A percentile compares a stretch with the other conserved stretches of the same genome.
Conservation (phyloP, 2,797 vertebrate species). For the Delichon dasypus region DNA sequence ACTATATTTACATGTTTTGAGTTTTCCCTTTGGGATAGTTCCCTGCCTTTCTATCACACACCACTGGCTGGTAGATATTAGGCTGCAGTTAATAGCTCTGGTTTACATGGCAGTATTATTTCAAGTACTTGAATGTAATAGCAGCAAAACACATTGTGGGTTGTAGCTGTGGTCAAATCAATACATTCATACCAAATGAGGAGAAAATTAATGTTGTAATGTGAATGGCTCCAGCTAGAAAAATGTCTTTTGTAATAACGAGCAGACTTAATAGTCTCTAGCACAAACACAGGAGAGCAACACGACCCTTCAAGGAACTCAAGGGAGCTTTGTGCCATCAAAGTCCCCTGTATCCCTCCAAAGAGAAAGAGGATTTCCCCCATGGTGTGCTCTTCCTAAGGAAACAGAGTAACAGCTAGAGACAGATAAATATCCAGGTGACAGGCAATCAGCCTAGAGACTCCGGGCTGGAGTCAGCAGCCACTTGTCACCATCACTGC, state of each 20-base stretch:
- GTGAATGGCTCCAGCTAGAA: neutral
- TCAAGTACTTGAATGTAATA: neutral
- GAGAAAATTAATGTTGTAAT: conserved; percentile 24
- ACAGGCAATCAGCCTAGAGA: neutral
- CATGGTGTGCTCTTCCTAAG: neutral
- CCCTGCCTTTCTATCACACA: neutral
- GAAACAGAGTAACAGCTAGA: neutral
- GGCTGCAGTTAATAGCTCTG: conserved; percentile 18
- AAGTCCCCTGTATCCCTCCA: neutral
- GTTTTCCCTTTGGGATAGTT: conserved; percentile 1
- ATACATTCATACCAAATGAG: neutral
- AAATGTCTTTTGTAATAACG: neutral
- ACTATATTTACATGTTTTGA: conserved; percentile 23
- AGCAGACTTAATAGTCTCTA: neutral
- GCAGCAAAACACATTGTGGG: neutral
- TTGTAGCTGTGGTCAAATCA: neutral
- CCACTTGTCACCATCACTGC: neutral
- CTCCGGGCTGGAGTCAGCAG: neutral
- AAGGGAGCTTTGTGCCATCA: neutral
- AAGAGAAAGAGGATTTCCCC: neutral
- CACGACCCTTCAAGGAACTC: neutral
- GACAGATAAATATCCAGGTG: neutral
- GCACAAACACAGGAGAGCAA: neutral
- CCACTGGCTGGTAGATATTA: neutral
- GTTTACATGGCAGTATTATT: conserved; percentile 1